These are phyloP conservation scores for Erythrocebus patas DNA, from an alignment of 2,113 vertebrate genomes.

Conservation along the genomic window DNA sequence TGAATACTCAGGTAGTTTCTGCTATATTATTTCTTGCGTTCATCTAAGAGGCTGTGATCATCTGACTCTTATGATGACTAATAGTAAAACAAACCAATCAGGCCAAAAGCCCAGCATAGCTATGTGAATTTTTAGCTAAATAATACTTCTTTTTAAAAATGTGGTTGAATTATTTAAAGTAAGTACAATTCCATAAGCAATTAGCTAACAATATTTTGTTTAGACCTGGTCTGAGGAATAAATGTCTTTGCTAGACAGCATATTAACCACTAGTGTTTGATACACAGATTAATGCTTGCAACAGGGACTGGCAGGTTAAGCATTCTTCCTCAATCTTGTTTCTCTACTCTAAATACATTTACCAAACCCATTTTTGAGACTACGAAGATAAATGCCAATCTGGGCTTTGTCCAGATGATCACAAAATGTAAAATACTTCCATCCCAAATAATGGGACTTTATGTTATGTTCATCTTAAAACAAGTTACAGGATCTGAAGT, in stretches of 20 bases:
- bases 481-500: background rate
- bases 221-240: background rate
- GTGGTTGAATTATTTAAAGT: background rate
- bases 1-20: background rate
- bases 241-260: background rate
- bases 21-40: background rate
- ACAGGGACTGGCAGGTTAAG: background rate
- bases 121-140: background rate
- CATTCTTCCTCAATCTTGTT: background rate
- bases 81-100: background rate
- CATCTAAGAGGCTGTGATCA: background rate
- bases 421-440: background rate
- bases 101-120: background rate
- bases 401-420: background rate
- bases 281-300: background rate
- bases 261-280: background rate
- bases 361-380: background rate
- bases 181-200: background rate
- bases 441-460: background rate
- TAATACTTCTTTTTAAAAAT: background rate
- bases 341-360: background rate
- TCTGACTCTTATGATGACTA: background rate
- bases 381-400: background rate
- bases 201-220: background rate
- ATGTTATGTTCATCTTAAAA: background rate